Evolutionary conservation across 2,888 invertebrate species (phyloP).

Genomic region (Toxonevra muliebris): DNA sequence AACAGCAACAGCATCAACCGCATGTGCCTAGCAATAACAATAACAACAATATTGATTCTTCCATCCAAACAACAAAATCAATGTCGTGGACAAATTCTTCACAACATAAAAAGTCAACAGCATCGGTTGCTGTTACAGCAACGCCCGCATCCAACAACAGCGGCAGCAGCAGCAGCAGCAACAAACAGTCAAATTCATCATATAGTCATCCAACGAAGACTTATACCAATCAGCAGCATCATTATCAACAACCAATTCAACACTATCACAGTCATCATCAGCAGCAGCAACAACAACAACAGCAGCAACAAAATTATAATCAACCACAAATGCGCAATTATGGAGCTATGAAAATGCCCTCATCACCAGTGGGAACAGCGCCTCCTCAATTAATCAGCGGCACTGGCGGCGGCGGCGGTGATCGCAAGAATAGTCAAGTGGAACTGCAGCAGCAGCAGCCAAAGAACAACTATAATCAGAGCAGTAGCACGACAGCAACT

Average conservation of each 20-base stretch:
- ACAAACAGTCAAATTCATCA: slow-evolving; percentile 61
- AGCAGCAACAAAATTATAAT: slow-evolving; percentile 51
- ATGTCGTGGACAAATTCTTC: slow-evolving; percentile 65
- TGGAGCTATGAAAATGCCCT: slow-evolving; percentile 61
- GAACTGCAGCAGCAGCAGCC: slow-evolving; percentile 27
- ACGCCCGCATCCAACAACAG: slow-evolving; percentile 64
- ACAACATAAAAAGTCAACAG: slow-evolving; percentile 65
- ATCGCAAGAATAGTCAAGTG: slow-evolving; percentile 65
- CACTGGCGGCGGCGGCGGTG: slow-evolving; percentile 65
- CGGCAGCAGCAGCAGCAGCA: slow-evolving; percentile 41
- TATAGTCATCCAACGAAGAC: slow-evolving; percentile 53
- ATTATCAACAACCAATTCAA: slow-evolving; percentile 58
- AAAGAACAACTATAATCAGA: slow-evolving; percentile 36
- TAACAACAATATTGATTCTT: slow-evolving; percentile 48
- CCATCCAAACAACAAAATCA: slow-evolving; percentile 55
- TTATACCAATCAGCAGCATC: slow-evolving; percentile 56
- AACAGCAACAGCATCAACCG: slow-evolving; percentile 41
- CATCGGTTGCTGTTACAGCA: slow-evolving; percentile 63
- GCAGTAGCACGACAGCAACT: slow-evolving; percentile 65
- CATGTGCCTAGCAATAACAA: slow-evolving; percentile 37
- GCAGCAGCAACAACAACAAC: slow-evolving; percentile 35
- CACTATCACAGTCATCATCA: slow-evolving; percentile 56
- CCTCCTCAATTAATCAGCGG: slow-evolving; percentile 25
- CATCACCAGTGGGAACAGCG: slow-evolving; percentile 55
- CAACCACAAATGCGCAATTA: slow-evolving; percentile 62